Base-by-base conservation (phyloP, 2,113 vertebrate species). In the Malaclemys terrapin region DNA sequence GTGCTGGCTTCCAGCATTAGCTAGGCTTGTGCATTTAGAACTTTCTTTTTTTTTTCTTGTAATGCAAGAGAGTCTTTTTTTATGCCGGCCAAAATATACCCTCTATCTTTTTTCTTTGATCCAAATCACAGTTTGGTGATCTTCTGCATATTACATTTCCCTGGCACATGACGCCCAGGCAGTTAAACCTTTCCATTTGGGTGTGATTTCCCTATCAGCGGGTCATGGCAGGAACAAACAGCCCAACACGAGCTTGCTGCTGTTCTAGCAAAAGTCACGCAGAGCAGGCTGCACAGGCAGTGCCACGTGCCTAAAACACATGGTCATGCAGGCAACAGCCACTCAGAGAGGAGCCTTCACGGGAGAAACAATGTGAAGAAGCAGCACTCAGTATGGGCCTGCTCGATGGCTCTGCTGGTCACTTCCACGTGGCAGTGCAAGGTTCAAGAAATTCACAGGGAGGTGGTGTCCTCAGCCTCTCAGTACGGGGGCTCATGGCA, bases 251-350 rank as follows among this genome's bases (percentile, higher is more conserved):
- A 42, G 89, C 89, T 49, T 83, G 54, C 90, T 82, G 87, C 92
- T 82, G 81, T 87, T 93, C 83, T 0, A 82, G 83, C 79, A 49
- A 81, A 84, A 89, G 94, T 81, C 1, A 38, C 0, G 89, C 96
- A n/a, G 89, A 89, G 96, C 80, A 3, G 85, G 93, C 93, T 20
- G 96, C 95, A 97, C 94, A 96, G 97, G 97, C 91, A 91, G 80
- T 53, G 81, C 95, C 98, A 97, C 96, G 97, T 98, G 98, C 95
- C 90, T 13, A 25, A 31, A 89, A 96, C 97, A 96, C 97, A 96
- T 59, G 86, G 97, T 72, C 88, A 92, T 4, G 90, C 90, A 69
- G 92, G 88, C 92, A 91, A 25, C 88, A 49, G 93, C 94, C 95
- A 84, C 22, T 89, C 87, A 3, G 16, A 3, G 16, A 42, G 93